A percentile compares a stretch with the other conserved stretches of the same genome.
Evolutionary conservation across 2,888 invertebrate genomes (phyloP).

Genomic region (Hybos culiciformis): DNA sequence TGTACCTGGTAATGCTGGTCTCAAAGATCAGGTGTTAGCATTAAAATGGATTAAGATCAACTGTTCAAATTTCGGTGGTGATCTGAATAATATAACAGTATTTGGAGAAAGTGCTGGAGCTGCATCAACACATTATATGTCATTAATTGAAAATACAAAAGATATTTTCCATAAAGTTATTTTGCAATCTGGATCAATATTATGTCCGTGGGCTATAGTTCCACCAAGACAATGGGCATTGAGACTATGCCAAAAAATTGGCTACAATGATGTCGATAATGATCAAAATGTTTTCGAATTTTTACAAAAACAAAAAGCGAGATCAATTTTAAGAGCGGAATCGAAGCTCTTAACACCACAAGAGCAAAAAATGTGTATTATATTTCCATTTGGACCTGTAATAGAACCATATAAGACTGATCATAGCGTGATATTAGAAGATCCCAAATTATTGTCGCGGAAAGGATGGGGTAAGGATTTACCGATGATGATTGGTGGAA

Average conservation of each 20-base stretch:
- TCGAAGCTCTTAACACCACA: conserved; percentile 28
- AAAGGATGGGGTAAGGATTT: conserved; percentile 31
- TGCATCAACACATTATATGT: conserved; percentile 37
- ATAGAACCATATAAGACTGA: conserved; percentile 28
- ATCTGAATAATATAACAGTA: conserved; percentile 39
- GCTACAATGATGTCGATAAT: conserved; percentile 24
- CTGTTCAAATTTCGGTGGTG: conserved; percentile 38
- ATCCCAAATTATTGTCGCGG: conserved; percentile 30
- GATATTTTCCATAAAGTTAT: conserved; percentile 31
- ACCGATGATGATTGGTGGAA: conserved; percentile 32
- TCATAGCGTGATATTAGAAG: conserved; percentile 27
- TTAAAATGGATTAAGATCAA: conserved; percentile 40
- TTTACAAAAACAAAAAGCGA: conserved; percentile 28
- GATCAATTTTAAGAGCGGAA: conserved; percentile 27
- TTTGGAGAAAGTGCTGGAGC: conserved; percentile 42
- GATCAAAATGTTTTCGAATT: conserved; percentile 30
- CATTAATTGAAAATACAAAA: conserved; percentile 37
- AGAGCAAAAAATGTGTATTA: conserved; percentile 25
- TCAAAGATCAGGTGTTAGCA: conserved; percentile 41
- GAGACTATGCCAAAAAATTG: conserved; percentile 28
- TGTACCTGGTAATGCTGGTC: conserved; percentile 40
- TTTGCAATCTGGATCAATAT: conserved; percentile 28
- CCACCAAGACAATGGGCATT: conserved; percentile 25
- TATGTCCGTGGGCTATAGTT: conserved; percentile 29
- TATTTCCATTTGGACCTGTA: conserved; percentile 28